Percentiles rank a stretch among this genome's conserved stretches.
phyloP scores from a whole-genome alignment of 2,113 vertebrate species.

The Stercorarius parasiticus region DNA sequence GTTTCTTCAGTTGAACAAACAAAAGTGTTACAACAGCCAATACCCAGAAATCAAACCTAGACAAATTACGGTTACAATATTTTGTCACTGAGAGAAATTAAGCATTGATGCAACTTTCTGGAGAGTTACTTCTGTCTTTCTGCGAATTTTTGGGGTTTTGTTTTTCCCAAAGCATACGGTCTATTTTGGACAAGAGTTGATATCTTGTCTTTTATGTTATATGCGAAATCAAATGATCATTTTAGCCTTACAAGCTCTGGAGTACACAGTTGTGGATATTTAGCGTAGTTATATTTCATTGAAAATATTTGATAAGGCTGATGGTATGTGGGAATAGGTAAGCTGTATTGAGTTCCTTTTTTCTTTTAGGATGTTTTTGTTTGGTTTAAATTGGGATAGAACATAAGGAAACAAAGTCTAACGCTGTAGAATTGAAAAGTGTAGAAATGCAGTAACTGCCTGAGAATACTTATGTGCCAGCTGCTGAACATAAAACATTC shows the following conservation, averaged over 20 bases:
- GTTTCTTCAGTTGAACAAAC: neutral
- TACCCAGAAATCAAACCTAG: neutral
- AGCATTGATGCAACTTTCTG: neutral
- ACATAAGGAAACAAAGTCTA: neutral
- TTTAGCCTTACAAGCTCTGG: neutral
- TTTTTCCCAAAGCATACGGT: neutral
- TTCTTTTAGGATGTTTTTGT: neutral
- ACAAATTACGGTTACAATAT: neutral
- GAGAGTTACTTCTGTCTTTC: neutral
- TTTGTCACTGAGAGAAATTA: neutral
- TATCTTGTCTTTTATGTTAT: neutral
- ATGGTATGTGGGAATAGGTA: neutral
- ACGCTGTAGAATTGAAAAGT: neutral
- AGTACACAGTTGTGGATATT: neutral
- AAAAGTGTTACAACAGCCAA: neutral
- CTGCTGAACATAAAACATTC: constrained; percentile 48
- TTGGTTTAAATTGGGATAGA: neutral
- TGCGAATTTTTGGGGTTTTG: neutral
- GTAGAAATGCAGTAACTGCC: neutral
- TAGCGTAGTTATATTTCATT: rapidly evolving
- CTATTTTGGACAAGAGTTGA: neutral
- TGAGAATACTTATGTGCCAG: constrained; percentile 4
- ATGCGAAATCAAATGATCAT: neutral
- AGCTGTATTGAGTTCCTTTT: neutral
- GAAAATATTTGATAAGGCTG: neutral